These are phyloP conservation scores for Ochropleura leucogaster DNA, from an alignment of 2,888 invertebrate species.

Conservation along the genomic window DNA sequence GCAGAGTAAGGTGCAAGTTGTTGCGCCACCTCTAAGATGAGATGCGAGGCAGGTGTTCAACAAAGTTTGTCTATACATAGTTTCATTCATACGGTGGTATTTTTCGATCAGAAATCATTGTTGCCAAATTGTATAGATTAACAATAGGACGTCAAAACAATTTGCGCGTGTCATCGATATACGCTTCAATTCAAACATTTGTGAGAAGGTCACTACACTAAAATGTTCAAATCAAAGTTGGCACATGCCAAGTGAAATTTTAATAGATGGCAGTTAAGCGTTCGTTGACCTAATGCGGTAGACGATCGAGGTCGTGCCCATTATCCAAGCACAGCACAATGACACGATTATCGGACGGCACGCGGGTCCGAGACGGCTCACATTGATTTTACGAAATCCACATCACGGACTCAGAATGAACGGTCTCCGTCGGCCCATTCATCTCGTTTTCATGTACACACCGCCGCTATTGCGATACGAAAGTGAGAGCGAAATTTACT, in stretches of 20 bases:
- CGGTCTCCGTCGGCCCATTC: constrained; percentile 88
- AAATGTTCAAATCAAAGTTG: constrained; percentile 67
- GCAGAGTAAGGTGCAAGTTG: constrained; percentile 71
- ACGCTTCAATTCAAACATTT: constrained; percentile 45
- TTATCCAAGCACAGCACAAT: constrained; percentile 85
- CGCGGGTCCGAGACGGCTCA: constrained; percentile 83
- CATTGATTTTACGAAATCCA: constrained; percentile 89
- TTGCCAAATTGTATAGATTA: constrained; percentile 36
- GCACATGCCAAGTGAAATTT: constrained; percentile 78
- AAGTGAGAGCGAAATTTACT: constrained; percentile 90
- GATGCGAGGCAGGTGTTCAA: constrained; percentile 44
- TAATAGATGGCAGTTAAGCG: constrained; percentile 80
- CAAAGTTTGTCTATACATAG: constrained; percentile 32
- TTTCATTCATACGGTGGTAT: constrained; percentile 17
- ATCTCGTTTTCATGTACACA: constrained; percentile 90
- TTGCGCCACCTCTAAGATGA: constrained; percentile 45
- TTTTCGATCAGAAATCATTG: constrained; percentile 30
- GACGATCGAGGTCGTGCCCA: constrained; percentile 78
- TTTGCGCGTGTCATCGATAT: constrained; percentile 38
- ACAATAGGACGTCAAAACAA: constrained; percentile 29
- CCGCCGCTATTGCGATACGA: constrained; percentile 87
- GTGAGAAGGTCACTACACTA: constrained; percentile 43
- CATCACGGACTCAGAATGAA: constrained; percentile 87
- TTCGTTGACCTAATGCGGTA: constrained; percentile 79
- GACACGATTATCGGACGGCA: constrained; percentile 84